Evolutionary conservation across 2,797 vertebrate species (phyloP), one percentile per base, ranked within the genome.

Genomic region (Tragelaphus oryx): DNA sequence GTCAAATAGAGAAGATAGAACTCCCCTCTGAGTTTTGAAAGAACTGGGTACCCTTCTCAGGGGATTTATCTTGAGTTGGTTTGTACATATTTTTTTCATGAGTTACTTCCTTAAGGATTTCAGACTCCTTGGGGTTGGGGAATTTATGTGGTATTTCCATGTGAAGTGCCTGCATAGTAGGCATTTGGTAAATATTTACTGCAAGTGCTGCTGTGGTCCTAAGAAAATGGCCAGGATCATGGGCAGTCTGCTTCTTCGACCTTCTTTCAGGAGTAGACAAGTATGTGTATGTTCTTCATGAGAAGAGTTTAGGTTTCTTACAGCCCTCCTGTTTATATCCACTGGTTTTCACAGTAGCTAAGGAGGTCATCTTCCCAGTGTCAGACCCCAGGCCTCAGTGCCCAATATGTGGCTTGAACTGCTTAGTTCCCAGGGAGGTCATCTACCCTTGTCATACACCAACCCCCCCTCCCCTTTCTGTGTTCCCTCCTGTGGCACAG

Each of bases 61-160:
- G 20, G 65, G 1, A 79, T 78, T 84, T 95, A 50, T 78, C 8
- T 86, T 60, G 41, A 57, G 26, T 30, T 87, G 20, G 22, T 37
- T 95, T 95, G 11, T 87, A 94, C 37, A 50, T 60, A 33, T 59
- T 89, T 90, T 87, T 93, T 71, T 41, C n/a, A 54, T 50, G 20
- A 33, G 13, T 94, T 91, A 4, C 16, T 22, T 71, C 26, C 2
- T 60, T 92, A 95, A 55, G 76, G 6, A 41, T 33, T 81, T 28
- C 16, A 93, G 87, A 8, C 18, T 89, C 48, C n/a, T 87, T 87
- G 33, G 91, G 22, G 11, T 65, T 93, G 79, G 9, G 33, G n/a
- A 83, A 83, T 4, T n/a, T 81, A 60, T 46, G 9, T 86, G 41
- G 33, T 41, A 87, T 89, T 74, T 79, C 44, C 65, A n/a, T 60